phyloP scores from a whole-genome alignment of 2,113 vertebrate genomes.

The Notothenia coriiceps region DNA sequence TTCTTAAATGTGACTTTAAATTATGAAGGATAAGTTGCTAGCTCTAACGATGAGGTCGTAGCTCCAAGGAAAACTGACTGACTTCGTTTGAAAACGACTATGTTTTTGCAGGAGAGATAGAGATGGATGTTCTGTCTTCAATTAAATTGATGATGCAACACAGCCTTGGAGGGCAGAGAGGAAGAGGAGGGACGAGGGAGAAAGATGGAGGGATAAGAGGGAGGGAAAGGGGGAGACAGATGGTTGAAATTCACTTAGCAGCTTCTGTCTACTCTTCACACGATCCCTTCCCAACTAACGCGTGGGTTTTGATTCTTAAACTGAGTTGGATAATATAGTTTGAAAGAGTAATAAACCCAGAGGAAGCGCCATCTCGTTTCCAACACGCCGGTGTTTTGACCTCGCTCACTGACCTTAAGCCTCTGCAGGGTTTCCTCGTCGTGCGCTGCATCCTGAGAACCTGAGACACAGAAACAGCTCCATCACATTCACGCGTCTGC shows the following conservation, averaged over 20 bases:
- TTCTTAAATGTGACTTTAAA: too few species aligned
- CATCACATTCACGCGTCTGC: conserved; percentile 34
- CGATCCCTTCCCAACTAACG: too few species aligned
- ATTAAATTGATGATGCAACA: conserved; percentile 58
- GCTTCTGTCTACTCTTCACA: conserved; percentile 48
- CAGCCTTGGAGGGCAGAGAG: conserved; percentile 20
- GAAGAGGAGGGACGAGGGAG: conserved; percentile 1
- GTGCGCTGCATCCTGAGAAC: conserved; percentile 94
- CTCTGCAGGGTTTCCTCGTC: conserved; percentile 89
- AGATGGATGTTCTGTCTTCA: conserved; percentile 31
- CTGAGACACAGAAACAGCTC: conserved; percentile 74
- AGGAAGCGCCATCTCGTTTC: too few species aligned
- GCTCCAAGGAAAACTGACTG: too few species aligned
- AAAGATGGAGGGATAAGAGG: conserved; percentile 9
- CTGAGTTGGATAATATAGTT: not conserved
- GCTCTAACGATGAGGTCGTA: too few species aligned
- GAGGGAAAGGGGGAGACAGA: conserved; percentile 48
- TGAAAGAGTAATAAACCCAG: too few species aligned
- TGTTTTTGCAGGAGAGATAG: conserved; percentile 24
- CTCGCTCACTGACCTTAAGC: conserved; percentile 86
- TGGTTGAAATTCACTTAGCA: conserved; percentile 63
- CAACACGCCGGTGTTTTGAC: too few species aligned
- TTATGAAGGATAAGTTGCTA: too few species aligned
- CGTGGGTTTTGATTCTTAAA: not conserved
- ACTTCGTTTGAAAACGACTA: not conserved